Percentiles rank a stretch among this genome's conserved stretches.
Evolutionary conservation across 23 tunicate species (phyloP).

Genomic region (Botrylloides violaceus): DNA sequence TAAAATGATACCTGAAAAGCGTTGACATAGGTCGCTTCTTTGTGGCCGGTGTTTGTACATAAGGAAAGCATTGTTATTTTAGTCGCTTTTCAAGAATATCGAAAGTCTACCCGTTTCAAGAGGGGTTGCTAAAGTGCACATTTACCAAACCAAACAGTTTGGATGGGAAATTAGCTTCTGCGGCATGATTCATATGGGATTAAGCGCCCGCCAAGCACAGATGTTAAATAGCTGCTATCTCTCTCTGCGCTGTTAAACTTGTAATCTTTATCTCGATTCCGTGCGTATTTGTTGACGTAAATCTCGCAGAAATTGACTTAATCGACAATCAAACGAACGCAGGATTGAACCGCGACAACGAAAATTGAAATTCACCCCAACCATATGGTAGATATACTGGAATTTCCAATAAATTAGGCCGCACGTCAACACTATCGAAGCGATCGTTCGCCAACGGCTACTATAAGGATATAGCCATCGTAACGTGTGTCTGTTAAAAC

Average conservation of each 20-base stretch:
- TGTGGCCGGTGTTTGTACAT: constrained; percentile 2
- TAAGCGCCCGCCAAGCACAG: background rate
- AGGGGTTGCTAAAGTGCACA: background rate
- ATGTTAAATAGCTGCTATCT: background rate
- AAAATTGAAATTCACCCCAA: too few species aligned
- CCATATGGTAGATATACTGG: too few species aligned
- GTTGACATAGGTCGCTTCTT: constrained; percentile 1
- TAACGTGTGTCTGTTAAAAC: too few species aligned
- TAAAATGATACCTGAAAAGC: constrained; percentile 1
- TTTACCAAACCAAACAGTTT: background rate
- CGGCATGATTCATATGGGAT: background rate
- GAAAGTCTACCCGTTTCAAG: background rate
- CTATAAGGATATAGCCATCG: too few species aligned
- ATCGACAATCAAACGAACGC: too few species aligned
- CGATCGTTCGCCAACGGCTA: too few species aligned
- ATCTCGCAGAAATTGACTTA: too few species aligned
- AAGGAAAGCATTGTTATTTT: background rate
- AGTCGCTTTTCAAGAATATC: background rate
- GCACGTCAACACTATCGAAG: too few species aligned
- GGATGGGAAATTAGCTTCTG: background rate
- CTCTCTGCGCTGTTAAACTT: background rate
- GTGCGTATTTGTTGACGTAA: too few species aligned
- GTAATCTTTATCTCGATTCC: background rate
- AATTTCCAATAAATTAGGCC: too few species aligned
- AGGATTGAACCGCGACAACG: too few species aligned